Percentiles rank a stretch among this genome's conserved stretches.
These are phyloP conservation scores for Redunca redunca DNA, from an alignment of 2,113 vertebrate species.

Conservation along the genomic window DNA sequence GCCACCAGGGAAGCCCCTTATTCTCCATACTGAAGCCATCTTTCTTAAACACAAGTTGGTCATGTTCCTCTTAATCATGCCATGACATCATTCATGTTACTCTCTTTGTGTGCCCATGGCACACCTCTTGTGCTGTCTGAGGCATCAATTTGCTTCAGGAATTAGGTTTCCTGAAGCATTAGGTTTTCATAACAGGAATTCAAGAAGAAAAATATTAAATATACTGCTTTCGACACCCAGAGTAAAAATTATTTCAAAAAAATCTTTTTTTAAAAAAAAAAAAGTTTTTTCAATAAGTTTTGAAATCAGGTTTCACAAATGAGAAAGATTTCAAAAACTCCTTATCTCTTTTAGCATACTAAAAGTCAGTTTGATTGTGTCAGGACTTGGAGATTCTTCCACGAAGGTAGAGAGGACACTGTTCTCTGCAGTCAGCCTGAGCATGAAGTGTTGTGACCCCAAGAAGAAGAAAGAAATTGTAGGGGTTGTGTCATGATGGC, in stretches of 20 bases:
- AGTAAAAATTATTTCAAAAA: background rate
- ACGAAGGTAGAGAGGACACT: background rate
- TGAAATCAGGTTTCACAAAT: background rate
- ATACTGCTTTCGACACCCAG: background rate
- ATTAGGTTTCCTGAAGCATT: background rate
- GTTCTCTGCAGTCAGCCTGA: background rate
- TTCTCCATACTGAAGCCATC: background rate
- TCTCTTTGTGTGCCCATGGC: too few species aligned
- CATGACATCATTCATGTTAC: accelerated
- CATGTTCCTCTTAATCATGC: background rate
- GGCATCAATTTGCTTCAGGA: background rate
- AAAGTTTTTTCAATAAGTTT: background rate
- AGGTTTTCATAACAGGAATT: background rate
- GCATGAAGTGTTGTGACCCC: background rate
- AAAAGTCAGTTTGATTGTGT: background rate
- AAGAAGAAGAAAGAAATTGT: background rate
- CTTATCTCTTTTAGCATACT: background rate
- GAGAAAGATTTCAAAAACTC: background rate
- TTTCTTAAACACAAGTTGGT: background rate
- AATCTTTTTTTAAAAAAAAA: background rate
- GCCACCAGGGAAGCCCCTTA: background rate
- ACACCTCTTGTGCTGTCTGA: background rate
- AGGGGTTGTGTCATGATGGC: background rate
- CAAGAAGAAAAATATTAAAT: background rate
- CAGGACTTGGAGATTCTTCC: background rate